Base-by-base conservation (phyloP, 2,888 invertebrate species). In the Meiosimyza decipiens region DNA sequence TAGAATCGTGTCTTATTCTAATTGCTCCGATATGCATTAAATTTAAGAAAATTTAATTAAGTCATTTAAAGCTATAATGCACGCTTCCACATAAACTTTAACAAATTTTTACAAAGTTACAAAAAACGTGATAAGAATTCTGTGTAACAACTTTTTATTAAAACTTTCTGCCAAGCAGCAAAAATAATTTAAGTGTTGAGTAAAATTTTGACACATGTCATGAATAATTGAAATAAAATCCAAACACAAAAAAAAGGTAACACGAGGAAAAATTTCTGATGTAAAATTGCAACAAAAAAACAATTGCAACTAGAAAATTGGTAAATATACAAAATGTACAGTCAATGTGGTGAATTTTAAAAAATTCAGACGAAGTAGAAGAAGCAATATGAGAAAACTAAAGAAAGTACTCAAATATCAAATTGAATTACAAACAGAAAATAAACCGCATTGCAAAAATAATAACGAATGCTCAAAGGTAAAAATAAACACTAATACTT, bases 141-240 rank as follows among this genome's bases (percentile, higher is more conserved):
- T 40, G 9, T 40, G 40, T 40, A 9, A 9, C 6, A 40, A 9
- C 9, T 40, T 40, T 40, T 40, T 40, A 40, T 9, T 40, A 40
- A 40, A 40, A 6, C 9, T 9, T 40, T 1, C 40, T 40, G 9
- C 40, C 9, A 40, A 40, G 40, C 4, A 9, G 9, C 9, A 40
- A 3, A n/a, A 15, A 60, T 40, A 62, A 16, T 15, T 15, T 40
- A 40, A 40, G 40, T 40, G 40, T 40, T 40, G 40, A 40, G 40
- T 40, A 9, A 40, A 40, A 40, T 40, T 62, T 15, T 33, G 33
- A 47, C 62, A 62, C 47, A 62, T 62, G 47, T 62, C 15, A 62
- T 62, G 62, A 62, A 62, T 62, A 62, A 62, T 40, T 62, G 33
- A 40, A 60, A 40, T 40, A 9, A 40, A 62, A 33, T 1, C 16